These are phyloP conservation scores for Sakesphorus luctuosus DNA, from an alignment of 2,113 vertebrate genomes.

Conservation along the genomic window DNA sequence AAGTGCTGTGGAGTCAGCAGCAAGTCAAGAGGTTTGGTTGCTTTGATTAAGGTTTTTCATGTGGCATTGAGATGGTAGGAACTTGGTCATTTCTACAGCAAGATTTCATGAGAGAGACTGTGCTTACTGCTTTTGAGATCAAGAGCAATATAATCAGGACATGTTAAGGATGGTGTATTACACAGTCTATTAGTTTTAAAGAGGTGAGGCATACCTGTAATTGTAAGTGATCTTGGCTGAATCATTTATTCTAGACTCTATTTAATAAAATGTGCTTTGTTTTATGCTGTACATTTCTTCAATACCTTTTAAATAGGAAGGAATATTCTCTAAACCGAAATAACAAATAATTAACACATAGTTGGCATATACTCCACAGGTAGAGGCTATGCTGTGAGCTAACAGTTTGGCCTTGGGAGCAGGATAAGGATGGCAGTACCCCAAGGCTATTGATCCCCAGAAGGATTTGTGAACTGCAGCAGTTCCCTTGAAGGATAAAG, in stretches of 20 bases:
- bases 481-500: not conserved
- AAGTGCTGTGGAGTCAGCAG: constrained; percentile 40
- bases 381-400: not conserved
- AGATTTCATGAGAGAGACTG: not conserved
- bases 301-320: not conserved
- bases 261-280: not conserved
- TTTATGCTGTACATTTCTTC: not conserved
- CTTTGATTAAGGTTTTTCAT: constrained; percentile 38
- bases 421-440: not conserved
- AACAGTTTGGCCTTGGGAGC: not conserved
- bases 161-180: not conserved
- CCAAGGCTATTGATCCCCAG: not conserved
- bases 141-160: not conserved
- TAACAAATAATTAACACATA: not conserved
- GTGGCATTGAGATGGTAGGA: not conserved
- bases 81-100: not conserved
- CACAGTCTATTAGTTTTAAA: not conserved
- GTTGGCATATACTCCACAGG: not conserved
- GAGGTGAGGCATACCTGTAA: not conserved
- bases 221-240: not conserved
- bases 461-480: not conserved
- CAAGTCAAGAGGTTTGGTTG: constrained; percentile 20
- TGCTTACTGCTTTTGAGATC: constrained; percentile 5
- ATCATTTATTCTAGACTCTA: not conserved
- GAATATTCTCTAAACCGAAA: not conserved